phyloP scores from a whole-genome alignment of 1,140 invertebrate genomes.

The Agrilus planipennis region DNA sequence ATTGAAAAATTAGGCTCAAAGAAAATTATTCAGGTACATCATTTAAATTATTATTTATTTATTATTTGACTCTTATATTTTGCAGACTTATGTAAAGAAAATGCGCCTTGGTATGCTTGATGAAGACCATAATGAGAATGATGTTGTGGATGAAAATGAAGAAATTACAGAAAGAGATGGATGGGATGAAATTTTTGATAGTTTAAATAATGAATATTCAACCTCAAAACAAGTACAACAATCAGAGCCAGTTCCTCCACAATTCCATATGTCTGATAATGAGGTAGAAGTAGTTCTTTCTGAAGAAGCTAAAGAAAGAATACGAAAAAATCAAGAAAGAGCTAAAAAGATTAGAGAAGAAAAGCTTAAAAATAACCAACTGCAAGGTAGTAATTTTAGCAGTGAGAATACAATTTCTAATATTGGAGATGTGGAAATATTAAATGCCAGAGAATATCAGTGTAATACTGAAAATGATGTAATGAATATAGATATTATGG shows the following conservation, averaged over 20 bases:
- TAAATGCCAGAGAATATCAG: too few species aligned
- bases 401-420: too few species aligned
- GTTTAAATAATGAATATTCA: conserved; percentile 3
- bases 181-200: conserved; percentile 11
- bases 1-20: conserved; percentile 71
- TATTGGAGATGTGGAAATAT: too few species aligned
- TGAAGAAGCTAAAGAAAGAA: conserved; percentile 27
- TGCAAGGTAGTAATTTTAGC: conserved; percentile 11
- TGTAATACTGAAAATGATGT: too few species aligned
- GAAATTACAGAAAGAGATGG: conserved; percentile 14
- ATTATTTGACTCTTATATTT: conserved; percentile 4
- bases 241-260: not conserved
- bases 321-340: conserved; percentile 23
- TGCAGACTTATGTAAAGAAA: conserved; percentile 28
- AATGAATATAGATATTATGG: too few species aligned
- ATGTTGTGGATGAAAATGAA: conserved; percentile 14
- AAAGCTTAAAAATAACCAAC: conserved; percentile 20
- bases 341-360: conserved; percentile 22
- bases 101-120: conserved; percentile 22
- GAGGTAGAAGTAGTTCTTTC: conserved; percentile 13
- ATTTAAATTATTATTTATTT: not conserved
- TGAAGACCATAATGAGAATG: conserved; percentile 14
- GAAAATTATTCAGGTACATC: conserved; percentile 41
- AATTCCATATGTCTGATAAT: not conserved
- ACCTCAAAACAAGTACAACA: conserved; percentile 18